Percentiles rank a stretch among this genome's conserved stretches.
Conservation (phyloP, 1,140 invertebrate species). For the Drosophila burlai region DNA sequence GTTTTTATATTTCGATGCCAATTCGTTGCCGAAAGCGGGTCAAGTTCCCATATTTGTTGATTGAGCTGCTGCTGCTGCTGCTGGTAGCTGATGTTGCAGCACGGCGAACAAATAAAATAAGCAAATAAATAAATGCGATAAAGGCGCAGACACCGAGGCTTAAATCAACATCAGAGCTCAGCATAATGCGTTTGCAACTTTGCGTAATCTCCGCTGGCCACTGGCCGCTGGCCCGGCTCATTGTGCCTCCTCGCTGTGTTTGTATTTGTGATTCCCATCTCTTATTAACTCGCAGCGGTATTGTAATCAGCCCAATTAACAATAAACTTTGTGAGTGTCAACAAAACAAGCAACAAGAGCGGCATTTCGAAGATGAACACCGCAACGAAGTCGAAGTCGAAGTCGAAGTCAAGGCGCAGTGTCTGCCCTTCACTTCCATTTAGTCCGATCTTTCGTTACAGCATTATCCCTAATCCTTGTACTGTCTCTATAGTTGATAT, state of each 20-base stretch:
- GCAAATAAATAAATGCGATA: conserved; percentile 56
- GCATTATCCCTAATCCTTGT: neutral
- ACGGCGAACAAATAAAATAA: conserved; percentile 56
- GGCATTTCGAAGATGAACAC: conserved; percentile 5
- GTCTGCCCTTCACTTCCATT: conserved; percentile 34
- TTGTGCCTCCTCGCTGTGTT: conserved; percentile 40
- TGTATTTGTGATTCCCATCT: conserved; percentile 45
- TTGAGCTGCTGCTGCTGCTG: conserved; percentile 2
- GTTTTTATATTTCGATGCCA: conserved; percentile 33
- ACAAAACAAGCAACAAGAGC: neutral
- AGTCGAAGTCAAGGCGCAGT: neutral
- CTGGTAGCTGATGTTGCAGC: conserved; percentile 61
- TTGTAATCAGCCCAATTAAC: conserved; percentile 69
- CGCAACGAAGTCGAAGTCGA: neutral
- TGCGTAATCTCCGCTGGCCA: conserved; percentile 67
- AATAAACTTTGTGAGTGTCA: conserved; percentile 42
- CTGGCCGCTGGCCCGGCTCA: conserved; percentile 32
- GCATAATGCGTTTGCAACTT: conserved; percentile 76
- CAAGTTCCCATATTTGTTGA: conserved; percentile 67
- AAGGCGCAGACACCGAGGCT: conserved; percentile 57
- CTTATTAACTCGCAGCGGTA: conserved; percentile 41
- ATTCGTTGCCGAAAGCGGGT: conserved; percentile 58
- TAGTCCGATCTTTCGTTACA: neutral
- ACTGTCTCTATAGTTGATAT: neutral
- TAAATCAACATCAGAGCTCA: conserved; percentile 72